phyloP scores from a whole-genome alignment of 2,888 invertebrate genomes.

The Orchesella flavescens region DNA sequence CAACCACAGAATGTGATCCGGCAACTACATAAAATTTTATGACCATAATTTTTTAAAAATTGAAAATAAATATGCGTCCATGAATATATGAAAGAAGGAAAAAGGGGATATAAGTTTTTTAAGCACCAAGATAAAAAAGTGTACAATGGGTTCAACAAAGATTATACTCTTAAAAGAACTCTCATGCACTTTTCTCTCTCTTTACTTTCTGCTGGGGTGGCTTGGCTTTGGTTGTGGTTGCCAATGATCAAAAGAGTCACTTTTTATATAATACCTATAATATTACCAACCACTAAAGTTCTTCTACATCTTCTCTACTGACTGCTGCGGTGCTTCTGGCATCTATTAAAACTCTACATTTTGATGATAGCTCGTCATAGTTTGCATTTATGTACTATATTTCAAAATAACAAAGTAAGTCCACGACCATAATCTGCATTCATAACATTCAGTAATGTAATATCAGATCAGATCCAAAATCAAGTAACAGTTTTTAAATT shows the following conservation, averaged over 20 bases:
- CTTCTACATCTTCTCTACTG: too few relatives aligned
- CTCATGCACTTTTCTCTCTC: neutral
- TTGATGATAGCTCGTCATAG: neutral
- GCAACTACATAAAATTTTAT: conserved; percentile 72
- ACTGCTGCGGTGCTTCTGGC: conserved; percentile 12
- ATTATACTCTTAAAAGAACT: neutral
- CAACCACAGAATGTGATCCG: conserved; percentile 63
- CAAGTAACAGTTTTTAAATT: neutral
- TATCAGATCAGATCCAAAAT: neutral
- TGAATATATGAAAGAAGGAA: neutral
- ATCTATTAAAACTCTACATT: conserved; percentile 18
- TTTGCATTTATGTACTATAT: too few relatives aligned
- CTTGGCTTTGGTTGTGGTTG: too few relatives aligned
- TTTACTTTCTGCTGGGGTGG: conserved; percentile 10
- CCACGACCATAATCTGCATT: neutral
- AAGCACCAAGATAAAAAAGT: neutral
- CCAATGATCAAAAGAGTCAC: conserved; percentile 7
- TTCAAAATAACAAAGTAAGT: neutral
- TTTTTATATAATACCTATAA: conserved; percentile 5
- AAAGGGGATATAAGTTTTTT: neutral
- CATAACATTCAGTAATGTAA: too few relatives aligned
- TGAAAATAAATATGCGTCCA: conserved; percentile 62
- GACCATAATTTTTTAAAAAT: conserved; percentile 70
- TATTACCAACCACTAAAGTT: neutral
- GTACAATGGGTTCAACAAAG: neutral